Evolutionary conservation across 1,140 invertebrate species (phyloP).

Genomic region (Pogonognathellus flavescens): DNA sequence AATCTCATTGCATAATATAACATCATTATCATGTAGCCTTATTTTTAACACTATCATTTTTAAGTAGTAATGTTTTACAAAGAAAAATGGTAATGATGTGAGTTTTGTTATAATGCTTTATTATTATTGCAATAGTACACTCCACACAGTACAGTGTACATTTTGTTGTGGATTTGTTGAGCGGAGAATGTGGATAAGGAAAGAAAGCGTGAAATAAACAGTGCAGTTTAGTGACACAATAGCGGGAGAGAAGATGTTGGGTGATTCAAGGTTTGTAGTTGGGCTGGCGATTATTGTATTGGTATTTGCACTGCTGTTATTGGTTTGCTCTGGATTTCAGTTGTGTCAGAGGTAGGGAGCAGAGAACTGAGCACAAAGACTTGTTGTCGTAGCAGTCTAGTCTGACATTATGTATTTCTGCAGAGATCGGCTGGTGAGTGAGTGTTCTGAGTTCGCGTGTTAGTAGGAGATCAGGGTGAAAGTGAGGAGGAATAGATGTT

Average conservation of each 20-base stretch:
- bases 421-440: background rate
- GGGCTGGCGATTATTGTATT: conserved; percentile 43
- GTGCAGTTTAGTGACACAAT: background rate
- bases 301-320: conserved; percentile 48
- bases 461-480: conserved; percentile 20
- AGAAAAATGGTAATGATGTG: too few relatives aligned
- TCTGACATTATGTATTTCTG: background rate
- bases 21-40: too few relatives aligned
- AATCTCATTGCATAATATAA: too few relatives aligned
- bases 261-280: conserved; percentile 21
- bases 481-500: conserved; percentile 28
- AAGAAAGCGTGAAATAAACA: background rate
- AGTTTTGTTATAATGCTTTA: too few relatives aligned
- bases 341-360: conserved; percentile 29
- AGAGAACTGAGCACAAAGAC: conserved; percentile 3
- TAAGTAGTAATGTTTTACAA: too few relatives aligned
- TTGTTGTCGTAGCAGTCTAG: conserved; percentile 10
- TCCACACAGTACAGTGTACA: too few relatives aligned
- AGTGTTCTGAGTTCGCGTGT: conserved; percentile 14
- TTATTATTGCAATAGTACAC: too few relatives aligned
- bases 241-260: background rate
- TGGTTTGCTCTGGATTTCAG: conserved; percentile 37
- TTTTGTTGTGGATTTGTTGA: conserved; percentile 4
- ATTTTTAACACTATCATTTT: too few relatives aligned
- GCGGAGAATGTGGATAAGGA: background rate